phyloP scores from a whole-genome alignment of 2,888 invertebrate species.

The Nomada fabriciana region DNA sequence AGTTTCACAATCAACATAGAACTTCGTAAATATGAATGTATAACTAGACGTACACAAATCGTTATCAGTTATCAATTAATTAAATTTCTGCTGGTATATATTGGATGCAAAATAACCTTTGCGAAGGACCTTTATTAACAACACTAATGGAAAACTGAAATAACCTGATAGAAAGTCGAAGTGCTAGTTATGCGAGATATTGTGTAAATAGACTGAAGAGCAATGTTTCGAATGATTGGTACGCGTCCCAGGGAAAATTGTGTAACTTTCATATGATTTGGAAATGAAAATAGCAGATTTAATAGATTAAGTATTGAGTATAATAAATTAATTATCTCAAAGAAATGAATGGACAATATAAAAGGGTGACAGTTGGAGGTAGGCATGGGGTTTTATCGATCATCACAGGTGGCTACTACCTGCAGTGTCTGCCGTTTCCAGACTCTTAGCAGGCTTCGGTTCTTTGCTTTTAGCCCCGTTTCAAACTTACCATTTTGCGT shows the following conservation, averaged over 20 bases:
- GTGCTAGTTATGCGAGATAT: background rate
- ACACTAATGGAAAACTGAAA: background rate
- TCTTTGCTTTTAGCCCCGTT: slow-evolving; percentile 5
- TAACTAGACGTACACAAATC: too few relatives aligned
- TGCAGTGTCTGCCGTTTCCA: slow-evolving; percentile 21
- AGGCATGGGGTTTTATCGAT: slow-evolving; percentile 55
- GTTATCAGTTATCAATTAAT: too few relatives aligned
- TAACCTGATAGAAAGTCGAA: background rate
- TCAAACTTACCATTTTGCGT: slow-evolving; percentile 14
- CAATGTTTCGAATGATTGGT: background rate
- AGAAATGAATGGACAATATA: slow-evolving; percentile 1
- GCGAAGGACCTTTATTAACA: background rate
- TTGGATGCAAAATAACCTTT: too few relatives aligned
- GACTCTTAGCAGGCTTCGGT: slow-evolving; percentile 26
- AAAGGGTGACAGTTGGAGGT: background rate
- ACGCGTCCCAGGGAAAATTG: too few relatives aligned
- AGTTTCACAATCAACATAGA: too few relatives aligned
- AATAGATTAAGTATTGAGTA: too few relatives aligned
- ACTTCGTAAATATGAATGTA: too few relatives aligned
- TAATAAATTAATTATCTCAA: background rate
- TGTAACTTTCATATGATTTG: too few relatives aligned
- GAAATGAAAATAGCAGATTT: too few relatives aligned
- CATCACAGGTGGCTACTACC: slow-evolving; percentile 45
- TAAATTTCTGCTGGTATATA: too few relatives aligned
- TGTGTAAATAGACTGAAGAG: background rate